Conservation (phyloP, 23 tunicate genomes). For the Ciona savignyi region DNA sequence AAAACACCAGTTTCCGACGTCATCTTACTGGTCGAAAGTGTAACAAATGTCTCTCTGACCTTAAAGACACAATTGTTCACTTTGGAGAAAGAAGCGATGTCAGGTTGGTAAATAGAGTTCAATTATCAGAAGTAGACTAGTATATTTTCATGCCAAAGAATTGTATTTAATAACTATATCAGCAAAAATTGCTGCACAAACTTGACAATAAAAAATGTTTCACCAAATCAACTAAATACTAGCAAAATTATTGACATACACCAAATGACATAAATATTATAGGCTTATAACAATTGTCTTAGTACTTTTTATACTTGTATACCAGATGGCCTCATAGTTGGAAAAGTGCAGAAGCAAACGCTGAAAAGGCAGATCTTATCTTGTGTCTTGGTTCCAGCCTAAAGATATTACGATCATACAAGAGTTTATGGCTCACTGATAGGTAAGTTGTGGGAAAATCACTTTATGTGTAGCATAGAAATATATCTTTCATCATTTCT, state of each 20-base stretch:
- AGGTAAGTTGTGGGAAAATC: slow-evolving; percentile 21
- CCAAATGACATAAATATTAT: too few relatives aligned
- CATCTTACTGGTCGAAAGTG: slow-evolving; percentile 72
- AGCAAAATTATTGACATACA: too few relatives aligned
- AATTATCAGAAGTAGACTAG: too few relatives aligned
- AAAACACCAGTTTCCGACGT: slow-evolving; percentile 50
- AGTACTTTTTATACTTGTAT: too few relatives aligned
- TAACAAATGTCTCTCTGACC: slow-evolving; percentile 31
- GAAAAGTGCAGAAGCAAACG: slow-evolving; percentile 53
- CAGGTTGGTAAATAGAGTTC: slow-evolving; percentile 12
- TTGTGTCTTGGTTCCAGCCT: slow-evolving; percentile 77
- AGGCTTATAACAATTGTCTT: too few relatives aligned
- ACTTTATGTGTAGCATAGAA: too few relatives aligned
- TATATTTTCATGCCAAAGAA: too few relatives aligned
- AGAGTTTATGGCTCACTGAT: slow-evolving; percentile 74
- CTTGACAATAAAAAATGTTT: too few relatives aligned
- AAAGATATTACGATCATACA: slow-evolving; percentile 76
- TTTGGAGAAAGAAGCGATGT: slow-evolving; percentile 69
- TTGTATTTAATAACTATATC: too few relatives aligned
- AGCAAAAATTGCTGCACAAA: too few relatives aligned
- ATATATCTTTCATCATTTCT: too few relatives aligned
- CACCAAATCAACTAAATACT: too few relatives aligned
- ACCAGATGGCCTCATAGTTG: slow-evolving; percentile 86
- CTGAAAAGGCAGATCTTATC: slow-evolving; percentile 70
- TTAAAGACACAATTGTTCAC: slow-evolving; percentile 85